These are phyloP conservation scores for Chitala chitala DNA, from an alignment of 2,113 vertebrate species.

Conservation along the genomic window DNA sequence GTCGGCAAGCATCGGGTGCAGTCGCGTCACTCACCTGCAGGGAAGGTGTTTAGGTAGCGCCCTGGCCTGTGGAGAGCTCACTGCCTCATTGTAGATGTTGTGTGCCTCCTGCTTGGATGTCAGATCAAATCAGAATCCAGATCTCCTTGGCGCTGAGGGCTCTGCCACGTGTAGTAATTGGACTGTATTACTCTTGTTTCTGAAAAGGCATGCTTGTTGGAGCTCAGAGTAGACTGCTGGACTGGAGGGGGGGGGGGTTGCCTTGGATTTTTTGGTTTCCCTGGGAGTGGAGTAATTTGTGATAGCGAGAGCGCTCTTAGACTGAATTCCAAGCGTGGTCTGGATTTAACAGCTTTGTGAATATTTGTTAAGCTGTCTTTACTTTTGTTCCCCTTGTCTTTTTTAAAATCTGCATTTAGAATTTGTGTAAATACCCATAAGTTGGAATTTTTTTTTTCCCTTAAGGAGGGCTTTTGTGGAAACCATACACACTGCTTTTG, in stretches of 20 bases:
- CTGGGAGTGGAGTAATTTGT: background rate
- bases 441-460: background rate
- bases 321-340: background rate
- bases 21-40: conserved; percentile 17
- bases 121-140: conserved; percentile 30
- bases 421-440: background rate
- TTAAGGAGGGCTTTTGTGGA: background rate
- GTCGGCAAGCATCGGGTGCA: background rate
- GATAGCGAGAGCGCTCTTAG: background rate
- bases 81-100: conserved; percentile 22
- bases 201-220: conserved; percentile 9
- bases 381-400: background rate
- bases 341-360: background rate
- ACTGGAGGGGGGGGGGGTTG: background rate
- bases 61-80: conserved; percentile 8
- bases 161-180: conserved; percentile 34
- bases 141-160: conserved; percentile 30
- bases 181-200: conserved; percentile 26
- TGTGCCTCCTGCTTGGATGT: conserved; percentile 32
- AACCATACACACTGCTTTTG: background rate
- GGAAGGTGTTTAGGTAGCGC: conserved; percentile 5
- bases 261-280: background rate
- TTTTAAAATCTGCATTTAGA: background rate
- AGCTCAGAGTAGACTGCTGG: conserved; percentile 23
- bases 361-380: background rate